Conservation (phyloP, 1,140 invertebrate genomes). For the Galendromus occidentalis region DNA sequence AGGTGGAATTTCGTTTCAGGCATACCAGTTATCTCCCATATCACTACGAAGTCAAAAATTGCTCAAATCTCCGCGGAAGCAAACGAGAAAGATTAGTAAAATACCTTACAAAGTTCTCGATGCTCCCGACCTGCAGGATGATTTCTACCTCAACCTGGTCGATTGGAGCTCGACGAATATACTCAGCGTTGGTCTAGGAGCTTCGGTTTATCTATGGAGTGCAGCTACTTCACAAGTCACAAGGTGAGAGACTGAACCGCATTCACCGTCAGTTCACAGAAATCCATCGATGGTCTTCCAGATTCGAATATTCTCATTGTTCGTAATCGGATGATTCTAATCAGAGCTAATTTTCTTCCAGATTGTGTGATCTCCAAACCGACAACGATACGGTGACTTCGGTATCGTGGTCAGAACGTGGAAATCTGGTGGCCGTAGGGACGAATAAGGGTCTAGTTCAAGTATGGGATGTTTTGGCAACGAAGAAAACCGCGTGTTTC, state of each 20-base stretch:
- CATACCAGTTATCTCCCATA: conserved; percentile 4
- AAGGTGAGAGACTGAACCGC: conserved; percentile 12
- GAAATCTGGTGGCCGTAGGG: conserved; percentile 87
- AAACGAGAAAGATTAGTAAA: conserved; percentile 76
- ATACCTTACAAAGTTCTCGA: conserved; percentile 96
- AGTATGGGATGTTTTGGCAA: conserved; percentile 90
- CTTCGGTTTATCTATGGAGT: conserved; percentile 97
- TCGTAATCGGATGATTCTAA: background rate
- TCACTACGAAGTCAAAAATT: conserved; percentile 61
- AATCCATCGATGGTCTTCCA: background rate
- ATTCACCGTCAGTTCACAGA: conserved; percentile 3
- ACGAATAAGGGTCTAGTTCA: conserved; percentile 91
- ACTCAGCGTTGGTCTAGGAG: conserved; percentile 89
- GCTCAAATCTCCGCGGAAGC: conserved; percentile 74
- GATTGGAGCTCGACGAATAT: conserved; percentile 99
- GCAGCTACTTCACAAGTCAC: conserved; percentile 82
- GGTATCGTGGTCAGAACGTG: conserved; percentile 95
- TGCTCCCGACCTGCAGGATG: conserved; percentile 94
- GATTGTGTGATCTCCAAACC: conserved; percentile 78
- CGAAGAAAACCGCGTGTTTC: conserved; percentile 72
- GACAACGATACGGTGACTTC: conserved; percentile 92
- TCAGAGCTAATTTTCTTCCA: conserved; percentile 42
- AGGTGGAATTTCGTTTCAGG: background rate
- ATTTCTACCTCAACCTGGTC: conserved; percentile 96
- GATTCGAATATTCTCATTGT: background rate